These are phyloP conservation scores for Gastrophryne carolinensis DNA, from an alignment of 2,797 vertebrate species.

Conservation along the genomic window DNA sequence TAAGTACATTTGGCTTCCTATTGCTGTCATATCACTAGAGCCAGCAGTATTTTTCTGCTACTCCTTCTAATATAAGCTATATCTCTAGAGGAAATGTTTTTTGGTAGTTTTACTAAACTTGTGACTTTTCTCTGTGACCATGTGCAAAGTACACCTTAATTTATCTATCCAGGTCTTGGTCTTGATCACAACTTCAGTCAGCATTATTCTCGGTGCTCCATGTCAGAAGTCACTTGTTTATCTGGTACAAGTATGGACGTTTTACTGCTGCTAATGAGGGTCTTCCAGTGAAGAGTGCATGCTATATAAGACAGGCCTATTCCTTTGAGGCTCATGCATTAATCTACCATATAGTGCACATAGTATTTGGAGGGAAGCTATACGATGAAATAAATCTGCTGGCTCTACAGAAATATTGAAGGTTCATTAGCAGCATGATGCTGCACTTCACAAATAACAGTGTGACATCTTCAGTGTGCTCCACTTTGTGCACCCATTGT, in stretches of 20 bases:
- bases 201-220: background rate
- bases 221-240: background rate
- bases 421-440: background rate
- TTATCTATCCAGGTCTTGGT: background rate
- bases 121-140: background rate
- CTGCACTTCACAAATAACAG: background rate
- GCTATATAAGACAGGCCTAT: background rate
- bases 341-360: background rate
- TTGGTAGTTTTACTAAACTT: background rate
- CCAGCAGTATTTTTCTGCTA: background rate
- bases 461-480: background rate
- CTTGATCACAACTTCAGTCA: background rate
- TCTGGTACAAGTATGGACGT: background rate
- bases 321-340: background rate
- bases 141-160: background rate
- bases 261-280: conserved; percentile 25
- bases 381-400: background rate
- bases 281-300: background rate
- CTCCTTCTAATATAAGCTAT: background rate
- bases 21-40: background rate
- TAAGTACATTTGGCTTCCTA: too few relatives aligned
- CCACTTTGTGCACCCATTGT: background rate
- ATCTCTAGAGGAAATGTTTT: background rate
- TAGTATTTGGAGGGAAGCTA: background rate
- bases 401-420: background rate